Percentiles rank a stretch among this genome's conserved stretches.
These are phyloP conservation scores for Hirtodrosophila cameraria DNA, from an alignment of 2,888 invertebrate genomes.

Conservation along the genomic window DNA sequence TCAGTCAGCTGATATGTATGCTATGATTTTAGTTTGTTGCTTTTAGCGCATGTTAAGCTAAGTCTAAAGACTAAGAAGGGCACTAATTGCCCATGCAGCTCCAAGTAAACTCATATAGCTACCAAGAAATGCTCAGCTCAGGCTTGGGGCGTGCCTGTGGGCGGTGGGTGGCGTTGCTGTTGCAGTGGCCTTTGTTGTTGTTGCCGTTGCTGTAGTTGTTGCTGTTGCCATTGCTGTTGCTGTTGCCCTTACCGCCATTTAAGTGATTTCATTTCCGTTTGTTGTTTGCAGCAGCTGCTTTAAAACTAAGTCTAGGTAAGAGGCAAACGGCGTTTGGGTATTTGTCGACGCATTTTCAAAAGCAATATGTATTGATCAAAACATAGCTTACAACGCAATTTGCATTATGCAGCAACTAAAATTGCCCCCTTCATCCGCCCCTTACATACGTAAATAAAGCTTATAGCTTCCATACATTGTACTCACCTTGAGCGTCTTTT, in stretches of 20 bases:
- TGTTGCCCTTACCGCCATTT: constrained; percentile 3
- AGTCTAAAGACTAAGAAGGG: constrained; percentile 32
- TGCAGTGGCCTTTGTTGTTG: constrained; percentile 22
- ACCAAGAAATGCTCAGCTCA: constrained; percentile 53
- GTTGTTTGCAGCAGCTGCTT: constrained; percentile 46
- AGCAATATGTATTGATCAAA: constrained; percentile 47
- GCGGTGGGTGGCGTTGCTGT: constrained; percentile 31
- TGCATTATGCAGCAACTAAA: constrained; percentile 14
- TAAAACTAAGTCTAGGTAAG: constrained; percentile 63
- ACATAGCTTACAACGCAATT: constrained; percentile 26
- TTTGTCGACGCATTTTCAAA: constrained; percentile 25
- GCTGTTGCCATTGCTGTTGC: constrained; percentile 22
- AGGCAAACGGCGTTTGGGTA: constrained; percentile 29
- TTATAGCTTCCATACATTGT: constrained; percentile 13
- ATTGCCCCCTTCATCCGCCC: not conserved
- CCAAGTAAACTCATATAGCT: constrained; percentile 52
- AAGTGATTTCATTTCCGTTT: constrained; percentile 25
- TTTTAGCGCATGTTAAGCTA: constrained; percentile 1
- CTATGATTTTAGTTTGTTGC: constrained; percentile 41
- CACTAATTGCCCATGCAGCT: constrained; percentile 61
- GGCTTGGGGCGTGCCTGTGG: constrained; percentile 23
- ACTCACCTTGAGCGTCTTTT: constrained; percentile 90
- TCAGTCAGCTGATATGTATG: constrained; percentile 50
- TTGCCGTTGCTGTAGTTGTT: constrained; percentile 29
- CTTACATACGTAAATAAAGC: constrained; percentile 2